Evolutionary conservation across 2,797 vertebrate genomes (phyloP), one percentile per base, ranked within the genome.

Genomic region (Tenualosa ilisha): DNA sequence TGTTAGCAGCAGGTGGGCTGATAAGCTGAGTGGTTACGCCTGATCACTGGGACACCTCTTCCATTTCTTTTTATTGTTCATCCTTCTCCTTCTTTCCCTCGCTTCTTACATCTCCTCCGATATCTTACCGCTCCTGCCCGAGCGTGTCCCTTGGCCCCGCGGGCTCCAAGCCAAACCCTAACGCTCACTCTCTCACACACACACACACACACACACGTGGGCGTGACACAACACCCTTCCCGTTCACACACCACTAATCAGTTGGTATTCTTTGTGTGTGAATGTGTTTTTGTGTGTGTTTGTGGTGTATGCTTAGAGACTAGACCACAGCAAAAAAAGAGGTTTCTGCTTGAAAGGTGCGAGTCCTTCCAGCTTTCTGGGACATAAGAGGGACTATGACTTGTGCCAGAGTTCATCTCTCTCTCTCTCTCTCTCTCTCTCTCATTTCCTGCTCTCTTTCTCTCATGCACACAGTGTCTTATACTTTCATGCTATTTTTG

Each of bases 131-230:
- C 31, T 31, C 31, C 88, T 90, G 88, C 89, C 89, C 81, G 86
- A 88, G 88, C 88, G 75, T 89, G 85, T 90, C 89, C 86, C 84
- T 89, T 82, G 85, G 86, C 87, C 86, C 85, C 37, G 11, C 65
- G 31, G 65, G 65, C 65, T 40, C 26, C 2, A 40, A 37, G 65
- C 65, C 65, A 72, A 72, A 40, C 65, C 65, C 12, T 40, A 72
- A 72, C 65, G 31, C 12, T 72, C 26, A 13, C 65, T 72, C 26
- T 37, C 26, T 8, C 6, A 15, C 20, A 13, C 61, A 51, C 7
- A 51, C 50, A 51, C 50, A 24, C 61, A 65, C 61, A 65, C 61
- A n/a, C 20, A 61, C 22, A 61, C 6, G 20, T 6, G 20, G 56
- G n/a, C 7, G 59, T 61, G 59, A 24, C 59, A 63, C n/a, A 24